Evolutionary conservation across 2,113 vertebrate species (phyloP).

Genomic region (Alosa alosa): DNA sequence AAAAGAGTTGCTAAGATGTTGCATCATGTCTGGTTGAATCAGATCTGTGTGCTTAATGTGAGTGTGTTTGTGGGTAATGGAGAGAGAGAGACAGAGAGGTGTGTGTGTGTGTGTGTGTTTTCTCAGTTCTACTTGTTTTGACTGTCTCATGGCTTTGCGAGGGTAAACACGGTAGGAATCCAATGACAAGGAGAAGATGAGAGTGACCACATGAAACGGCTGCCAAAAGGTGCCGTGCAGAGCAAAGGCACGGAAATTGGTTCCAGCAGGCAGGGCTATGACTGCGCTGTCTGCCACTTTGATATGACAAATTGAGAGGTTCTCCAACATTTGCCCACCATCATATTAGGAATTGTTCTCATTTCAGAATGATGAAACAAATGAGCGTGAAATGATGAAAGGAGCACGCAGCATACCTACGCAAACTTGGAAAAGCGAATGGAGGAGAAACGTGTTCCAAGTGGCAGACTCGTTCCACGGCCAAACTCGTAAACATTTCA

Average conservation of each 20-base stretch:
- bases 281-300: slow-evolving; percentile 58
- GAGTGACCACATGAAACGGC: slow-evolving; percentile 69
- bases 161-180: slow-evolving; percentile 50
- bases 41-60: slow-evolving; percentile 65
- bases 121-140: slow-evolving; percentile 65
- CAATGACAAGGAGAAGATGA: slow-evolving; percentile 60
- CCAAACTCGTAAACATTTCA: slow-evolving; percentile 25
- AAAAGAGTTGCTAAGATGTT: slow-evolving; percentile 66
- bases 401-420: slow-evolving; percentile 26
- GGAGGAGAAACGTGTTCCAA: slow-evolving; percentile 23
- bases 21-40: slow-evolving; percentile 71
- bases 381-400: slow-evolving; percentile 30
- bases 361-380: slow-evolving; percentile 39
- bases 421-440: slow-evolving; percentile 29
- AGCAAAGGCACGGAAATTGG: slow-evolving; percentile 65
- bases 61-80: background rate
- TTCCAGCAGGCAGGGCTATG: slow-evolving; percentile 63
- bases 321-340: slow-evolving; percentile 62
- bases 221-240: slow-evolving; percentile 63
- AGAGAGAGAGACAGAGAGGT: background rate
- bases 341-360: slow-evolving; percentile 44
- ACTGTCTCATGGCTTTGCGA: slow-evolving; percentile 57
- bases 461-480: slow-evolving; percentile 22
- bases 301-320: slow-evolving; percentile 71
- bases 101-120: background rate